Conservation (phyloP, 2,888 invertebrate genomes). For the Dasypolia templi region DNA sequence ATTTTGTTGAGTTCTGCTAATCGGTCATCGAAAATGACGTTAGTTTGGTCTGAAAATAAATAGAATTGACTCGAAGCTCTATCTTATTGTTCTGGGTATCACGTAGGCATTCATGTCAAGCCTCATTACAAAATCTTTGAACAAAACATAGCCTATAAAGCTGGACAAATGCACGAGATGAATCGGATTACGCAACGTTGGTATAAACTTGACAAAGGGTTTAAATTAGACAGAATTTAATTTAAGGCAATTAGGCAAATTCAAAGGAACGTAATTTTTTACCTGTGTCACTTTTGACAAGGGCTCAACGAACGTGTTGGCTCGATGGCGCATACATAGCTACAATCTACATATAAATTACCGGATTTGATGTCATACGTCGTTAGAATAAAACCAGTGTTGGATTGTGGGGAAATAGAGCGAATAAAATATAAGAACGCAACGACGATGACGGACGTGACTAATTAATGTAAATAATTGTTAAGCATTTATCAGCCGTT, state of each 20-base stretch:
- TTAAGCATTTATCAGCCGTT: constrained; percentile 16
- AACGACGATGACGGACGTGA: constrained; percentile 4
- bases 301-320: constrained; percentile 45
- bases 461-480: constrained; percentile 37
- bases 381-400: constrained; percentile 15
- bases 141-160: constrained; percentile 35
- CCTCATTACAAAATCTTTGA: constrained; percentile 28
- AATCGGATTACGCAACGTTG: constrained; percentile 37
- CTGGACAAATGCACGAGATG: constrained; percentile 34
- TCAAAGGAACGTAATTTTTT: constrained; percentile 59
- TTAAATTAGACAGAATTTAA: constrained; percentile 58
- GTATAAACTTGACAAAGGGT: constrained; percentile 53
- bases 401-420: constrained; percentile 24
- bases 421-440: constrained; percentile 6
- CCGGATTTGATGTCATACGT: constrained; percentile 15
- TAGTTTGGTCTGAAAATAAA: constrained; percentile 8
- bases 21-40: background rate
- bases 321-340: constrained; percentile 16
- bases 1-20: background rate
- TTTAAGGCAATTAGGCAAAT: constrained; percentile 51
- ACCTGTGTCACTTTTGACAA: constrained; percentile 61
- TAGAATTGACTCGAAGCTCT: constrained; percentile 19
- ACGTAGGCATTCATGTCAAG: background rate
- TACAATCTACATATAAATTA: constrained; percentile 12
- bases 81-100: constrained; percentile 28